A percentile compares a stretch with the other conserved stretches of the same genome.
Conservation (phyloP, 2,113 vertebrate genomes). For the Panthera leo region DNA sequence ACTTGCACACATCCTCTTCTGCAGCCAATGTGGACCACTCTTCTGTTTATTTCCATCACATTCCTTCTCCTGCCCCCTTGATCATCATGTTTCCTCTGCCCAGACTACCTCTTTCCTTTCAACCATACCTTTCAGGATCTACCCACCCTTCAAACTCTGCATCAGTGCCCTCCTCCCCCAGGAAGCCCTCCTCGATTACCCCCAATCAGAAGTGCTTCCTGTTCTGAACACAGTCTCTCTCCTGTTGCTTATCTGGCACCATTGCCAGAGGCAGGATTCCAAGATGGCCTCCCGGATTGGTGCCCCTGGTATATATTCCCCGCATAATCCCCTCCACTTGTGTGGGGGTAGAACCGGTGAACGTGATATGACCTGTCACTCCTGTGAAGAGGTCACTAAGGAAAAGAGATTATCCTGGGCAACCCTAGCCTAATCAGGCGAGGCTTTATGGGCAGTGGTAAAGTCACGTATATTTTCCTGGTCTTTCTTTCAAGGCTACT, state of each 20-base stretch:
- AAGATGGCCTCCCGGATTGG: neutral
- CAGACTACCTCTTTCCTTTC: neutral
- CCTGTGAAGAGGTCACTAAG: neutral
- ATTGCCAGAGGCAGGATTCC: neutral
- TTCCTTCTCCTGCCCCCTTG: neutral
- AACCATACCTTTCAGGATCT: neutral
- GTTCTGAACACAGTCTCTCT: neutral
- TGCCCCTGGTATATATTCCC: rapidly evolving
- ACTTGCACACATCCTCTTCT: neutral
- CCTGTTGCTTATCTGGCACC: no score
- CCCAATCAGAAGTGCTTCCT: neutral
- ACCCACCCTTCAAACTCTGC: neutral
- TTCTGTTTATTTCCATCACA: neutral
- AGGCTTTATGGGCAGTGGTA: neutral
- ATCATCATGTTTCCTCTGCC: neutral
- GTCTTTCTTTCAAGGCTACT: neutral
- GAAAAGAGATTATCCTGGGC: neutral
- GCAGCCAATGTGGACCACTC: neutral
- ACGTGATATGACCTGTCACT: neutral
- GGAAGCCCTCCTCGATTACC: neutral
- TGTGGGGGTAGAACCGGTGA: neutral
- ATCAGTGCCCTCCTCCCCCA: neutral
- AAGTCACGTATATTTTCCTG: neutral
- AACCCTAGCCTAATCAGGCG: neutral
- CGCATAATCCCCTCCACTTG: neutral